Conservation (phyloP, 1,140 invertebrate species). For the Dufourea novaeangliae region DNA sequence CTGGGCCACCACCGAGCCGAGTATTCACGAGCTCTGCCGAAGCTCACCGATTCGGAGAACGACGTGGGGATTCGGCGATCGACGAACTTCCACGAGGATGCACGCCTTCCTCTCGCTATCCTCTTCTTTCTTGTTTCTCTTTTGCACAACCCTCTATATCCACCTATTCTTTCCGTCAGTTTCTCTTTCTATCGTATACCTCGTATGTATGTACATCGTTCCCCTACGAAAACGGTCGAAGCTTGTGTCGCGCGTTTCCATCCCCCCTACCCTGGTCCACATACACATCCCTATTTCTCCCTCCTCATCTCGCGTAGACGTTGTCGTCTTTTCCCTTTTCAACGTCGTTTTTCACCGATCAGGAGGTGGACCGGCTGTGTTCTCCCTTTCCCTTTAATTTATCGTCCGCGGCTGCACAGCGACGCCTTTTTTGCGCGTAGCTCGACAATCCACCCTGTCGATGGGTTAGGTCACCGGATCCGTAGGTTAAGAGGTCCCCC, state of each 20-base stretch:
- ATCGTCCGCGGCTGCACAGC: slow-evolving; percentile 11
- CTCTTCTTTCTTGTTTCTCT: not conserved
- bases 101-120: slow-evolving; percentile 2
- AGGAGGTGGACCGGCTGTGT: slow-evolving; percentile 13
- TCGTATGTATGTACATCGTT: no score
- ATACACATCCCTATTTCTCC: not conserved
- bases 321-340: not conserved
- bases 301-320: not conserved
- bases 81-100: slow-evolving; percentile 68
- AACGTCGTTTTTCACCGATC: slow-evolving; percentile 20
- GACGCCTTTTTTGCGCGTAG: slow-evolving; percentile 20
- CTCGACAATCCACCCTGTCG: no score
- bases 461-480: slow-evolving; percentile 46
- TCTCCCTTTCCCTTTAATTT: slow-evolving; percentile 45
- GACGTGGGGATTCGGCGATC: slow-evolving; percentile 65
- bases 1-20: slow-evolving; percentile 59
- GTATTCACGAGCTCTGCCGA: slow-evolving; percentile 71
- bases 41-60: slow-evolving; percentile 59
- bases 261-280: no score
- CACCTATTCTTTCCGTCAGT: not conserved
- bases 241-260: not conserved
- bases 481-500: slow-evolving; percentile 37
- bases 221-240: not conserved
- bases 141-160: not conserved
- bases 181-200: not conserved